phyloP scores from a whole-genome alignment of 2,797 vertebrate species.

The Protosalanx chinensis region DNA sequence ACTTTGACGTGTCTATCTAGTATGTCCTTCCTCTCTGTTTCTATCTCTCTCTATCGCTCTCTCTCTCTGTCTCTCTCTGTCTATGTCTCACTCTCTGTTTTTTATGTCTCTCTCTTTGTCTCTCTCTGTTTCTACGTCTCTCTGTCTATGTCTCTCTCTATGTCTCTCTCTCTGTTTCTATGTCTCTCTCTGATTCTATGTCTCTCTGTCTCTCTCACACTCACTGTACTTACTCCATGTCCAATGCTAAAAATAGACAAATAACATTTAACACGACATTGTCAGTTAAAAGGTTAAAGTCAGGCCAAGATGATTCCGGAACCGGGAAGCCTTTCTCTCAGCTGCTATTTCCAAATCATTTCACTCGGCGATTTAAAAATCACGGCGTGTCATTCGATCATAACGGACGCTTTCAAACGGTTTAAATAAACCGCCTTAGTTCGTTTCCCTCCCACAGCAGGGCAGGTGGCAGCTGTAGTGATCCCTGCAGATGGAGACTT shows the following conservation, averaged over 20 bases:
- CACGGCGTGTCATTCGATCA: conserved; percentile 1
- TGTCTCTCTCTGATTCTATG: conserved; percentile 1
- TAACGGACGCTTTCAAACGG: neutral
- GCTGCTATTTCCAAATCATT: conserved; percentile 18
- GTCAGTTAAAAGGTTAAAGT: conserved; percentile 13
- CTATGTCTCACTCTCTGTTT: too few species aligned
- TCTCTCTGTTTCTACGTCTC: neutral
- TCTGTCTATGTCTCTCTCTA: neutral
- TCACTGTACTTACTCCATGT: conserved; percentile 10
- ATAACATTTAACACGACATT: neutral
- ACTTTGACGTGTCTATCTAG: neutral
- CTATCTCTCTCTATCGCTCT: neutral
- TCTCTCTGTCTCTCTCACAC: conserved; percentile 6
- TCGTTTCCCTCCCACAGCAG: too few species aligned
- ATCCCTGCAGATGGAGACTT: conserved; percentile 1
- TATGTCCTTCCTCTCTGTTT: neutral
- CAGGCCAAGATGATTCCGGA: conserved; percentile 19
- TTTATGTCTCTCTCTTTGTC: too few species aligned
- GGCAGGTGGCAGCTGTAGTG: neutral
- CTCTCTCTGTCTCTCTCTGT: conserved; percentile 1
- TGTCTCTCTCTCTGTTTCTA: neutral
- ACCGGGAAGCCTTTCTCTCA: conserved; percentile 23
- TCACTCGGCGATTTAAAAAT: conserved; percentile 19
- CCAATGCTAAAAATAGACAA: conserved; percentile 19
- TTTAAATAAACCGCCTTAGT: neutral